Evolutionary conservation across 2,113 vertebrate genomes (phyloP), one percentile per base, ranked within the genome.

Genomic region (Hassar affinis): DNA sequence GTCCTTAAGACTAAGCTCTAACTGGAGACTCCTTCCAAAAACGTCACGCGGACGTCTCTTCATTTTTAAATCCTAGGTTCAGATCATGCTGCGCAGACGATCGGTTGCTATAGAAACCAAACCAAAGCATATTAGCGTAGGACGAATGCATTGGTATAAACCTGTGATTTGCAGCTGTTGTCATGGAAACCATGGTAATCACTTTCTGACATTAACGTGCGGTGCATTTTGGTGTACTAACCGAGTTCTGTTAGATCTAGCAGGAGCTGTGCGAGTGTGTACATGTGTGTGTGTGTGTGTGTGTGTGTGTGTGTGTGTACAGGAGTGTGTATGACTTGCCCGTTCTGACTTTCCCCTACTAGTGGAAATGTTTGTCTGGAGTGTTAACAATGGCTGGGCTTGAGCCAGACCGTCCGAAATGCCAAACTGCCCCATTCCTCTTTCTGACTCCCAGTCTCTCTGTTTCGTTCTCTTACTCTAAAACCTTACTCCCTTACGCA

Each of bases 341-440:
- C 52, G 79, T 86, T 82, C 72, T 89, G 89, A 93, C 89, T 90
- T 77, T 88, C 82, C 84, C 18, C 84, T 71, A 20, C 83, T 90
- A 86, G 89, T 93, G 91, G 91, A 94, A 92, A 93, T 90, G 90
- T 94, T 93, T 92, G 90, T 89, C 89, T 90, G 90, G 88, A 91
- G 49, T 38, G 76, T 83, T 90, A 92, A 94, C 92, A 94, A 94
- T 94, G 94, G 90, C 86, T 92, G 93, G 92, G 88, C 61, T 72
- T 14, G 45, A 30, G 85, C 91, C 91, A 91, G 79, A 45, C 51
- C 52, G 80, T 83, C 88, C 87, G 38, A 84, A 84, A 84, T 87
- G 89, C 87, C 91, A 89, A 87, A 66, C 51, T 79, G 64, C 59
- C 57, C 22, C 59, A 54, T 69, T 80, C 57, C 30, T 81, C 9